phyloP scores from a whole-genome alignment of 2,888 invertebrate species.

The Orthosia gothica region DNA sequence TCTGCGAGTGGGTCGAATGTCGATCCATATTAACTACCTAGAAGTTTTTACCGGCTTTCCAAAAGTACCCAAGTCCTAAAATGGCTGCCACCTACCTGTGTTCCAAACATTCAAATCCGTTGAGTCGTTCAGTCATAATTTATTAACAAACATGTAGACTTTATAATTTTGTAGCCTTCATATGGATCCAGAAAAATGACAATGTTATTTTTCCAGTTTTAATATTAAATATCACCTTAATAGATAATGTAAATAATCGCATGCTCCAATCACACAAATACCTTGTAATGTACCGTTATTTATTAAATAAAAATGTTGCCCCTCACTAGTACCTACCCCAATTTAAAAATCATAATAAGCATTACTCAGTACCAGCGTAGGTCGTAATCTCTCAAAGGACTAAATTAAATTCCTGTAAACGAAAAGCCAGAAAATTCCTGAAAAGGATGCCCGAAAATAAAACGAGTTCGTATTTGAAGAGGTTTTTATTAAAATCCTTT shows the following conservation, averaged over 20 bases:
- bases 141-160: too few relatives aligned
- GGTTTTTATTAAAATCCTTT: constrained; percentile 68
- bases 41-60: too few relatives aligned
- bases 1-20: too few relatives aligned
- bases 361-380: constrained; percentile 9
- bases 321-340: neutral
- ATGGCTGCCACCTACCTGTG: too few relatives aligned
- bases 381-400: constrained; percentile 6
- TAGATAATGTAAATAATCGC: neutral
- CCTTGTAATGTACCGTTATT: neutral
- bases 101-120: too few relatives aligned
- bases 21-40: too few relatives aligned
- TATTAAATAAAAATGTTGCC: too few relatives aligned
- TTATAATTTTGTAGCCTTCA: too few relatives aligned
- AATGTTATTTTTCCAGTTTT: too few relatives aligned
- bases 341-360: constrained; percentile 6
- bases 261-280: neutral
- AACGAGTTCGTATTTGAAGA: constrained; percentile 56
- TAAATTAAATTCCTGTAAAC: constrained; percentile 30
- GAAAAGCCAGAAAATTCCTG: constrained; percentile 1
- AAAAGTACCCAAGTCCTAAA: too few relatives aligned
- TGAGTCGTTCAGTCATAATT: too few relatives aligned
- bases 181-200: too few relatives aligned
- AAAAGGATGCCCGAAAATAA: constrained; percentile 53
- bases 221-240: neutral